Evolutionary conservation across 2,888 invertebrate species (phyloP).

Genomic region (Eulithis testata): DNA sequence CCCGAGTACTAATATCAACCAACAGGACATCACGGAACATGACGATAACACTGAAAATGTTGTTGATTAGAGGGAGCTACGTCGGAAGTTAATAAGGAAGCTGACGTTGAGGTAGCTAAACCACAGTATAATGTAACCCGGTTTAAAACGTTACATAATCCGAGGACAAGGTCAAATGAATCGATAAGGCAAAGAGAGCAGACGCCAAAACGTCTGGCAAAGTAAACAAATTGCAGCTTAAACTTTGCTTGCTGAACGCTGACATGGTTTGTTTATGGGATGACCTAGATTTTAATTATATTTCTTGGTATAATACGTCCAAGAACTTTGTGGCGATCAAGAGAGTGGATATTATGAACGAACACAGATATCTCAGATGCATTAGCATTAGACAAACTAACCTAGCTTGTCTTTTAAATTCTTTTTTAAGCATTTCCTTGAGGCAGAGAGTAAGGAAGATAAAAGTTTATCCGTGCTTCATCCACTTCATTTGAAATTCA

Average conservation of each 20-base stretch:
- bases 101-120: conserved; percentile 40
- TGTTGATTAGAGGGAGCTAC: conserved; percentile 13
- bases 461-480: conserved; percentile 15
- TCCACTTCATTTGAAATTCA: conserved; percentile 27
- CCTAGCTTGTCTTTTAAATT: neutral
- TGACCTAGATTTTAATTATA: conserved; percentile 24
- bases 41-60: conserved; percentile 14
- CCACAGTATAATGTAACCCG: conserved; percentile 41
- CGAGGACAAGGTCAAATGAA: conserved; percentile 66
- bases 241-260: conserved; percentile 16
- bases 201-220: conserved; percentile 67
- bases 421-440: neutral
- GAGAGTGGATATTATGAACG: neutral
- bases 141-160: conserved; percentile 60
- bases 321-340: neutral
- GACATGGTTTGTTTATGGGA: conserved; percentile 10
- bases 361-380: neutral
- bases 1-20: neutral
- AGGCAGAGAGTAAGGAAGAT: conserved; percentile 4
- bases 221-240: conserved; percentile 40
- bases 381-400: neutral
- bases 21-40: conserved; percentile 18
- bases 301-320: neutral
- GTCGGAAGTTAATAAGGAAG: conserved; percentile 23
- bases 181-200: conserved; percentile 58